phyloP scores from a whole-genome alignment of 2,797 vertebrate genomes.

The Mormyrops boulengeri region DNA sequence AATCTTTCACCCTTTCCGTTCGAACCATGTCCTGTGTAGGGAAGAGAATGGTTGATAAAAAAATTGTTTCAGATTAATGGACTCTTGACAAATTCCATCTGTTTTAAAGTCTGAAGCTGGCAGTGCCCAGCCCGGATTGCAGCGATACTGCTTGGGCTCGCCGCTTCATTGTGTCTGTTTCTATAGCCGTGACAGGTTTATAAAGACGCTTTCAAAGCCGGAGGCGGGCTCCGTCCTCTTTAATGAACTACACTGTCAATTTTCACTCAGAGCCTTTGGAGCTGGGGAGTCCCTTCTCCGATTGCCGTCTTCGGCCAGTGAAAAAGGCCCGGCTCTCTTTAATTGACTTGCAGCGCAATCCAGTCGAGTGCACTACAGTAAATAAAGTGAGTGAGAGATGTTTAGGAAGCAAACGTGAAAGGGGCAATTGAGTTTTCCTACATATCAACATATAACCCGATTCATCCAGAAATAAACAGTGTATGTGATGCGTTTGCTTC shows the following conservation, averaged over 20 bases:
- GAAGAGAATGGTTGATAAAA: constrained; percentile 10
- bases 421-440: constrained; percentile 17
- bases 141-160: constrained; percentile 64
- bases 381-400: constrained; percentile 37
- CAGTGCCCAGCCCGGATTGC: constrained; percentile 63
- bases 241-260: constrained; percentile 68
- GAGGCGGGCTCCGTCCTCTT: constrained; percentile 65
- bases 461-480: constrained; percentile 6
- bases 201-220: constrained; percentile 66
- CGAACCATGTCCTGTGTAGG: neutral
- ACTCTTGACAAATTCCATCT: constrained; percentile 66
- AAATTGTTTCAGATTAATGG: constrained; percentile 61
- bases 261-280: constrained; percentile 59
- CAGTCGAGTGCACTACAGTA: constrained; percentile 41
- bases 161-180: constrained; percentile 66
- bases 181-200: constrained; percentile 72
- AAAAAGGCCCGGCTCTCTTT: constrained; percentile 27
- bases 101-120: constrained; percentile 59
- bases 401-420: constrained; percentile 25
- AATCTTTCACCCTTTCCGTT: neutral
- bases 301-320: constrained; percentile 15
- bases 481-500: neutral
- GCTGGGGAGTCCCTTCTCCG: constrained; percentile 18
- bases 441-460: constrained; percentile 12
- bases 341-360: constrained; percentile 35